Evolutionary conservation across 2,797 vertebrate species (phyloP), one percentile per base, ranked within the genome.

Genomic region (Spinus olivaceus): DNA sequence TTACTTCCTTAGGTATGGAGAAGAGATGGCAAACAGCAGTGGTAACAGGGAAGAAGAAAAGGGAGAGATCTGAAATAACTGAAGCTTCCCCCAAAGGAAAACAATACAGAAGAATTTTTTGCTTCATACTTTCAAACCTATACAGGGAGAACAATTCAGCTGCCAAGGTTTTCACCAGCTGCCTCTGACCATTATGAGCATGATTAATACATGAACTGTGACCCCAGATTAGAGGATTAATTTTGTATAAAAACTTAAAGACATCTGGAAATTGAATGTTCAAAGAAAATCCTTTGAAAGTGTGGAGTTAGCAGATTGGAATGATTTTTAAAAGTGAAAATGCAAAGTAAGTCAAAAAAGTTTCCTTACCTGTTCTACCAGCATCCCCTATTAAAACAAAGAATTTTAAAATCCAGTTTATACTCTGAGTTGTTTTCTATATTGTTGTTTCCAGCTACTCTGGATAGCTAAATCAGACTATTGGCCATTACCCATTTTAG

Each of bases 351-450:
- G 60, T 82, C 81, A 93, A 81, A 96, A 95, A 95, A 96, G 32
- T 59, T 95, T 97, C 92, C 96, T 97, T 97, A 97, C 95, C 96
- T 97, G 93, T 90, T 96, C 96, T 97, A 97, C 95, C 95, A 97
- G 95, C 93, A 96, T 78, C 50, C 93, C 95, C 95, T 97, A 97
- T 97, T 97, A 96, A 97, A 96, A 97, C 92, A 97, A 97, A 97
- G 95, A 95, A 95, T 96, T 97, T 96, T 93, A 97, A 95, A 96
- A 97, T 94, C 94, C 90, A 93, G 94, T 95, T 95, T 97, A 96
- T 47, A 97, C 81, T 95, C 27, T 7, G 14, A 88, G 73, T 79
- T 95, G 78, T 71, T 96, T 82, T 95, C 73, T 86, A 22, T 47
- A 88, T 82, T 82, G 35, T 77, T 87, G 51, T 85, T 95, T 95